Conservation (phyloP, 2,113 vertebrate species). For the Nestor notabilis region DNA sequence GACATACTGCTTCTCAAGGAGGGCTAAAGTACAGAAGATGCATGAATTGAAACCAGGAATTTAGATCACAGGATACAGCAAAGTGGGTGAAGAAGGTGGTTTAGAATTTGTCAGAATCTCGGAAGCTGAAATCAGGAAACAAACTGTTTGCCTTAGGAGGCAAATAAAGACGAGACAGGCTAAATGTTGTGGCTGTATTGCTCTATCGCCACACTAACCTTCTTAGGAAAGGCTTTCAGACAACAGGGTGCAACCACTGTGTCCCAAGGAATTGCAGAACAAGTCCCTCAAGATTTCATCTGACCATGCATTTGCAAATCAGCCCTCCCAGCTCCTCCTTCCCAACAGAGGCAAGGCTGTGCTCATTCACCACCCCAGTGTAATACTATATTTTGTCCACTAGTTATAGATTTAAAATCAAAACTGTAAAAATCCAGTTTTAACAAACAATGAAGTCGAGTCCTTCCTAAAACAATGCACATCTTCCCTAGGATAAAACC, state of each 20-base stretch:
- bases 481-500: not conserved
- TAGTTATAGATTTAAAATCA: not conserved
- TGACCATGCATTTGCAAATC: not conserved
- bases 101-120: not conserved
- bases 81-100: not conserved
- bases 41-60: not conserved
- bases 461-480: not conserved
- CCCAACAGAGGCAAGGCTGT: not conserved
- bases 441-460: not conserved
- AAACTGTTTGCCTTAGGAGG: not conserved
- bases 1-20: not conserved
- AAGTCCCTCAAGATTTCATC: not conserved
- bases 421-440: not conserved
- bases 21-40: not conserved
- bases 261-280: not conserved
- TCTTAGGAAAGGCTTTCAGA: not conserved
- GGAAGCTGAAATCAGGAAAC: constrained; percentile 15
- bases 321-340: not conserved
- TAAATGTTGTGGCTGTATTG: not conserved
- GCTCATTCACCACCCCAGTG: not conserved
- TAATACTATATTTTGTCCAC: not conserved
- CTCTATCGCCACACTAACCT: not conserved
- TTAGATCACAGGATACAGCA: not conserved
- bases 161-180: not conserved
- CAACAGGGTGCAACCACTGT: not conserved